phyloP scores from a whole-genome alignment of 2,888 invertebrate species.

The Lepidonotus clava region DNA sequence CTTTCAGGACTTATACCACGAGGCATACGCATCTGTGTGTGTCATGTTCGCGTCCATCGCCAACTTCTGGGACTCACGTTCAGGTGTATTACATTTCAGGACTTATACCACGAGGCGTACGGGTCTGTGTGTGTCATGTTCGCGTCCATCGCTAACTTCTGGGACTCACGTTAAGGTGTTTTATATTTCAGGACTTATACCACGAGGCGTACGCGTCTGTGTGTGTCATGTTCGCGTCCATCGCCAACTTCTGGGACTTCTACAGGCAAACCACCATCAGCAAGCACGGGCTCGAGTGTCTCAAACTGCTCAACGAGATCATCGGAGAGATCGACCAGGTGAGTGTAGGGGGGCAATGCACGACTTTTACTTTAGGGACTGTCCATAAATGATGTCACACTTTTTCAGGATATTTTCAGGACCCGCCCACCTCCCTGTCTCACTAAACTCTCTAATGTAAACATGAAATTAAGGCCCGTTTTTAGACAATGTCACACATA shows the following conservation, averaged over 20 bases:
- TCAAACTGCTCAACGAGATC: slow-evolving; percentile 96
- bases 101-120: slow-evolving; percentile 96
- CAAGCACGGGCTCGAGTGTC: slow-evolving; percentile 96
- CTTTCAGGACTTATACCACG: slow-evolving; percentile 96
- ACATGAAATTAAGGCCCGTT: no score
- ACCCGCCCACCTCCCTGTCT: no score
- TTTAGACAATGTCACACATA: no score
- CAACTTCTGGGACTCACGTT: slow-evolving; percentile 98
- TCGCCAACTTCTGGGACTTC: slow-evolving; percentile 98
- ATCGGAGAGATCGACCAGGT: slow-evolving; percentile 99
- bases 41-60: slow-evolving; percentile 99
- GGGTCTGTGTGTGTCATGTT: slow-evolving; percentile 98
- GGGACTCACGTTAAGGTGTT: slow-evolving; percentile 84
- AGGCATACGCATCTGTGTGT: slow-evolving; percentile 94
- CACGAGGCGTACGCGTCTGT: slow-evolving; percentile 96
- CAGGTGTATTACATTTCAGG: no score
- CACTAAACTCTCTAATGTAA: no score
- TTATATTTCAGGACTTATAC: slow-evolving; percentile 88
- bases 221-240: slow-evolving; percentile 98
- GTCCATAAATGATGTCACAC: no score
- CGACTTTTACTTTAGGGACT: no score
- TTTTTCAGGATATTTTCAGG: no score
- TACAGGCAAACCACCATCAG: slow-evolving; percentile 98
- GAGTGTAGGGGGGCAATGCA: slow-evolving; percentile 62
- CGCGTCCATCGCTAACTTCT: slow-evolving; percentile 98